A percentile compares a stretch with the other conserved stretches of the same genome.
These are phyloP conservation scores for Onychomys torridus DNA, from an alignment of 2,797 vertebrate species.

Conservation along the genomic window DNA sequence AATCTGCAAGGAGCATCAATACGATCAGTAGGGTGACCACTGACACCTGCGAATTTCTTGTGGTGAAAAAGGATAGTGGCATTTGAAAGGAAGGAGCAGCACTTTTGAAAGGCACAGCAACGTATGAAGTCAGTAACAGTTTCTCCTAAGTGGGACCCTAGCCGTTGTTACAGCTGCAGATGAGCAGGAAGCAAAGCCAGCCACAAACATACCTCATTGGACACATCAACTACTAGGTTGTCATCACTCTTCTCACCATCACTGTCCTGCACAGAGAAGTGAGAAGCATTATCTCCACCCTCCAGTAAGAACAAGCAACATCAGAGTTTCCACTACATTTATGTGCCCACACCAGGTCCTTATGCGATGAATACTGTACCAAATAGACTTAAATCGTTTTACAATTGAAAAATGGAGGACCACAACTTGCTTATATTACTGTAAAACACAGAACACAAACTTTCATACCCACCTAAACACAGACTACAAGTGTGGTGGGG, in stretches of 20 bases:
- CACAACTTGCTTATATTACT: background rate
- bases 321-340: background rate
- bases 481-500: background rate
- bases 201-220: conserved; percentile 94
- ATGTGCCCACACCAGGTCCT: background rate
- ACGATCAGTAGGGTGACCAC: background rate
- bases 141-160: background rate
- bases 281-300: conserved; percentile 59
- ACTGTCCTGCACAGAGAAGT: conserved; percentile 93
- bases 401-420: background rate
- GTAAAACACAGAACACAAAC: background rate
- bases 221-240: conserved; percentile 98
- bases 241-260: conserved; percentile 99
- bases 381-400: background rate
- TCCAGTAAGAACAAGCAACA: background rate
- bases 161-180: background rate
- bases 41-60: background rate
- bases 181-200: background rate
- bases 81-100: background rate
- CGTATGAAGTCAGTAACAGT: background rate
- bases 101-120: background rate
- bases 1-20: background rate
- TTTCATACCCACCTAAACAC: background rate
- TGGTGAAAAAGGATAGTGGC: background rate
- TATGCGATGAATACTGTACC: background rate